A percentile compares a stretch with the other conserved stretches of the same genome.
Conservation (phyloP, 37 sponge, comb jelly and placozoan species). For the Tethya wilhelma region DNA sequence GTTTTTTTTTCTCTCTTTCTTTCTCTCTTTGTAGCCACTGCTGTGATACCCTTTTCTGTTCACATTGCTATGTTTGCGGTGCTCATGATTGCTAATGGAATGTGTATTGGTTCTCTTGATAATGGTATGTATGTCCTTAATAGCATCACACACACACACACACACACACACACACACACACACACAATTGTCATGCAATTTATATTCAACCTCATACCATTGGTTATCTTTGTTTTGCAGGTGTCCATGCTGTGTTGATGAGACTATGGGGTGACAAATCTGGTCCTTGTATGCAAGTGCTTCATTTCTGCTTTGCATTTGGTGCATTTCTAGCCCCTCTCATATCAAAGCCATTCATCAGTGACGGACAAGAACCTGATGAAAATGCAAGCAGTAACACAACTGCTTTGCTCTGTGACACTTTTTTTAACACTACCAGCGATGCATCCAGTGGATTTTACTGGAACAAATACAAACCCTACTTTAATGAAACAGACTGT, state of each 20-base stretch:
- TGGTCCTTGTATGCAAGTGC: slow-evolving; percentile 66
- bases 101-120: slow-evolving; percentile 49
- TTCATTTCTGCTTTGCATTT: slow-evolving; percentile 60
- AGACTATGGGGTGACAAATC: slow-evolving; percentile 53
- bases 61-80: slow-evolving; percentile 39
- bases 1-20: not conserved
- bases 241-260: slow-evolving; percentile 59
- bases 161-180: too few species aligned
- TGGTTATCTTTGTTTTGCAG: slow-evolving; percentile 24
- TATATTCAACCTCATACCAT: not conserved
- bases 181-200: not conserved
- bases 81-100: slow-evolving; percentile 54
- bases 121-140: slow-evolving; percentile 36
- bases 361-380: slow-evolving; percentile 1
- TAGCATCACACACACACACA: too few species aligned
- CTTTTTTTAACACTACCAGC: not conserved
- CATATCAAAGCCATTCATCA: slow-evolving; percentile 59
- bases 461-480: not conserved
- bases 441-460: not conserved
- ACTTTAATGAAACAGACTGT: too few species aligned
- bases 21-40: slow-evolving; percentile 20
- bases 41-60: slow-evolving; percentile 33
- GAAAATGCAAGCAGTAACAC: not conserved
- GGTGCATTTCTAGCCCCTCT: slow-evolving; percentile 71
- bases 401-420: not conserved